Evolutionary conservation across 2,888 invertebrate species (phyloP).

Genomic region (Heliconius ethilla): DNA sequence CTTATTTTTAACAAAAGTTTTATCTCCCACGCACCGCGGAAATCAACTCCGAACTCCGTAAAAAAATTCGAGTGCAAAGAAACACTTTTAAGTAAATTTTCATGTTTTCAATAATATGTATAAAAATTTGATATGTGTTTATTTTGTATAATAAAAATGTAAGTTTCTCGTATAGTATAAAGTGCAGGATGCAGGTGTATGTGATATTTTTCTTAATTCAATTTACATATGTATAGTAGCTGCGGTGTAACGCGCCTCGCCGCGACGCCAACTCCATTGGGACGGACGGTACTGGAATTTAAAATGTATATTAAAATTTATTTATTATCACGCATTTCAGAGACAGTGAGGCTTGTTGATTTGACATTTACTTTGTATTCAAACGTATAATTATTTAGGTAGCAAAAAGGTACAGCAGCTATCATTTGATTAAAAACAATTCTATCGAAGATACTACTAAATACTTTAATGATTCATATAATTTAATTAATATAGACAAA

Average conservation of each 20-base stretch:
- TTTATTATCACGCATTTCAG: too few relatives aligned
- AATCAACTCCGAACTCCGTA: neutral
- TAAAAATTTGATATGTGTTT: conserved; percentile 16
- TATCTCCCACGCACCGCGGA: too few relatives aligned
- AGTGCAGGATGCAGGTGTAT: conserved; percentile 21
- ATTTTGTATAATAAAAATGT: neutral
- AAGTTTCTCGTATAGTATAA: neutral
- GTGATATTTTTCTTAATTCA: neutral
- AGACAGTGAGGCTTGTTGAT: neutral
- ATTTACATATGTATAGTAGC: conserved; percentile 96
- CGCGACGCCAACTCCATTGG: conserved; percentile 95
- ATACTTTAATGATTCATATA: too few relatives aligned
- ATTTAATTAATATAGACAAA: too few relatives aligned
- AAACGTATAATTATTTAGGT: too few relatives aligned
- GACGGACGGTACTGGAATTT: conserved; percentile 93
- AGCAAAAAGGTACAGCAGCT: too few relatives aligned
- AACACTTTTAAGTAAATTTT: neutral
- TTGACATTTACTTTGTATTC: neutral
- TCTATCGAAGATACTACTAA: too few relatives aligned
- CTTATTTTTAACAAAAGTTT: neutral
- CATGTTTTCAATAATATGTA: neutral
- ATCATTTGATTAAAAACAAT: too few relatives aligned
- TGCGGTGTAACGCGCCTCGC: conserved; percentile 96
- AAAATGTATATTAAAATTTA: conserved; percentile 1
- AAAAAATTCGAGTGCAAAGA: neutral